Evolutionary conservation across 1,140 invertebrate species (phyloP).

Genomic region (Ceratina japonica): DNA sequence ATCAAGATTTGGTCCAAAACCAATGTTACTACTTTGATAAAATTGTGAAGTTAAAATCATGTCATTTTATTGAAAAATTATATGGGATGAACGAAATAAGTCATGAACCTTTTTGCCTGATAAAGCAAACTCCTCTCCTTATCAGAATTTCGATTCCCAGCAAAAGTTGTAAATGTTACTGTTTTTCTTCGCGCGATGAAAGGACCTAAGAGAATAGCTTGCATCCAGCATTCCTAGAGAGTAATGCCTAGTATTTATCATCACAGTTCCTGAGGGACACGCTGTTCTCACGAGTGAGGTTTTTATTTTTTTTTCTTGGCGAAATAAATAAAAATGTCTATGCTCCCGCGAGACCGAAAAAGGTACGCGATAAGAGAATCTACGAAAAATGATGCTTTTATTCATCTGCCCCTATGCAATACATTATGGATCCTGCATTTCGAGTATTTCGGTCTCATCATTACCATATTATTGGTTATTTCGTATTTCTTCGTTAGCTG

Average conservation of each 20-base stretch:
- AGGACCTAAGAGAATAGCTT: constrained; percentile 31
- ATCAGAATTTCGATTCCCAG: not conserved
- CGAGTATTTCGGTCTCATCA: too few species aligned
- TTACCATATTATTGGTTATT: too few species aligned
- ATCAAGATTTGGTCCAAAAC: too few species aligned
- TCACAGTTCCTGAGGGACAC: constrained; percentile 20
- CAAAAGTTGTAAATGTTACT: constrained; percentile 24
- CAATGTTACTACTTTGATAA: too few species aligned
- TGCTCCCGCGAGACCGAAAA: not conserved
- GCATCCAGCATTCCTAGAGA: constrained; percentile 20
- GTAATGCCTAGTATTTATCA: constrained; percentile 51
- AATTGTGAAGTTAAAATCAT: too few species aligned
- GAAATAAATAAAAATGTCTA: constrained; percentile 38
- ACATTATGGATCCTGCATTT: not conserved
- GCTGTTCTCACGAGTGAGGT: not conserved
- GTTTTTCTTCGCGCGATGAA: constrained; percentile 26
- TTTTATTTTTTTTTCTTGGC: constrained; percentile 10
- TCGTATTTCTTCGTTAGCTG: too few species aligned
- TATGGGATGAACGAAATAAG: not conserved
- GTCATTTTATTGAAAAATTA: too few species aligned
- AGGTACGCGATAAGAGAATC: not conserved
- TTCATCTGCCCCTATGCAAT: not conserved
- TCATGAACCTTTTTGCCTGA: not conserved
- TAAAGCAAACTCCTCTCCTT: not conserved
- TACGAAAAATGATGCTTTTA: not conserved